Base-by-base conservation (phyloP, 2,113 vertebrate genomes). In the Sprattus sprattus region DNA sequence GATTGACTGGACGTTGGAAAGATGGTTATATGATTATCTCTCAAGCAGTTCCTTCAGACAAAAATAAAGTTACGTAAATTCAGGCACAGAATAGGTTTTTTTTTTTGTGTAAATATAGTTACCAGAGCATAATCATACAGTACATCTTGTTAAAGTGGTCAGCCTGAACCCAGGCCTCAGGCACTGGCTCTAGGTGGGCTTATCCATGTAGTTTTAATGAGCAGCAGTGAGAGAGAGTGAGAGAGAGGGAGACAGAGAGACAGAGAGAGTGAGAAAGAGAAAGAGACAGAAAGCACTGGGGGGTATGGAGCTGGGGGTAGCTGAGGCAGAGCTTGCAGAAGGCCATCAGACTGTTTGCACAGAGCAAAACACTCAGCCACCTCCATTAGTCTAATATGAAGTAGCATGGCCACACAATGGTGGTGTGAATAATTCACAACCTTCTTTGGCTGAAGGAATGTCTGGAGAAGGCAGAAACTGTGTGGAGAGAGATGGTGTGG, bases 361-460 rank as follows among this genome's bases (percentile, higher is more conserved):
- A 80, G 44, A 39, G 84, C 84, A 90, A 86, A 39, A 84, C 86
- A 86, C 78, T 83, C 86, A 64, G 71, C 82, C 85, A 82, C 86
- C 88, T 82, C 86, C 83, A 90, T 90, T 88, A 90, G 57, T 20
- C 54, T 81, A 86, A 87, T 83, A 71, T 13, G 10, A n/a, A 84
- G 81, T 49, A 83, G 85, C 88, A 83, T 64, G 44, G 85, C 85
- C 78, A 83, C 85, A 85, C 88, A 52, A 78, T 52, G 50, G 32
- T 25, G 81, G 81, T 88, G 82, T 90, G 83, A 88, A 89, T 88
- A 86, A 86, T 85, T 84, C 49, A 86, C 82, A 80, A 64, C 83
- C 81, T 86, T 87, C 86, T 67, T 22, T 47, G 8, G 3, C 64
- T 67, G 7, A 78, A 13, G 11, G 28, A 78, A 78, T 39, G 28